phyloP scores from a whole-genome alignment of 2,797 vertebrate genomes.

The Lutjanus argentimaculatus region DNA sequence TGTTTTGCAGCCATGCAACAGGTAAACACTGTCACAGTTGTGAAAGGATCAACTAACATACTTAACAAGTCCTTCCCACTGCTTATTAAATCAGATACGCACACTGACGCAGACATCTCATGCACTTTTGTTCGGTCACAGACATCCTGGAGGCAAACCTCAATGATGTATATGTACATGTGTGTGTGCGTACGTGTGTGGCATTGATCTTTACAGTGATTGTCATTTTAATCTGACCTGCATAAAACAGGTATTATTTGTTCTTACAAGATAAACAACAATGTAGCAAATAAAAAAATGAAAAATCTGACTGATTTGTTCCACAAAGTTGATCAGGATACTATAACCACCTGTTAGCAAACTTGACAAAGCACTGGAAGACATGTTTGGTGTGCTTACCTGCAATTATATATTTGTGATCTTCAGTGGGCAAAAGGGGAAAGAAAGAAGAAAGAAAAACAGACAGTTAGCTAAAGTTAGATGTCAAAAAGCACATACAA shows the following conservation, averaged over 20 bases:
- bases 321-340: not conserved
- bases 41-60: slow-evolving; percentile 2
- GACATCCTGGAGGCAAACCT: slow-evolving; percentile 56
- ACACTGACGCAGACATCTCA: slow-evolving; percentile 4
- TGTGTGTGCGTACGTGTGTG: not conserved
- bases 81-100: slow-evolving; percentile 19
- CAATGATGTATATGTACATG: not conserved
- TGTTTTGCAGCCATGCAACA: slow-evolving; percentile 14
- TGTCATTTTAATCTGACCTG: slow-evolving; percentile 68
- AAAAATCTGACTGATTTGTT: not conserved
- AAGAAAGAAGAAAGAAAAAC: slow-evolving; percentile 34
- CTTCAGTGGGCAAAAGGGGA: slow-evolving; percentile 78
- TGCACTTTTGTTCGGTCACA: slow-evolving; percentile 28
- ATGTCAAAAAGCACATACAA: slow-evolving; percentile 14
- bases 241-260: slow-evolving; percentile 2
- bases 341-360: slow-evolving; percentile 6
- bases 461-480: slow-evolving; percentile 45
- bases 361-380: not conserved
- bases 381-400: slow-evolving; percentile 78
- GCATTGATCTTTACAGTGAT: slow-evolving; percentile 54
- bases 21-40: not conserved
- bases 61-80: not conserved
- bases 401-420: slow-evolving; percentile 85
- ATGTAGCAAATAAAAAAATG: no score
- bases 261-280: slow-evolving; percentile 8